Evolutionary conservation across 2,797 vertebrate genomes (phyloP).

Genomic region (Australoheros facetus): DNA sequence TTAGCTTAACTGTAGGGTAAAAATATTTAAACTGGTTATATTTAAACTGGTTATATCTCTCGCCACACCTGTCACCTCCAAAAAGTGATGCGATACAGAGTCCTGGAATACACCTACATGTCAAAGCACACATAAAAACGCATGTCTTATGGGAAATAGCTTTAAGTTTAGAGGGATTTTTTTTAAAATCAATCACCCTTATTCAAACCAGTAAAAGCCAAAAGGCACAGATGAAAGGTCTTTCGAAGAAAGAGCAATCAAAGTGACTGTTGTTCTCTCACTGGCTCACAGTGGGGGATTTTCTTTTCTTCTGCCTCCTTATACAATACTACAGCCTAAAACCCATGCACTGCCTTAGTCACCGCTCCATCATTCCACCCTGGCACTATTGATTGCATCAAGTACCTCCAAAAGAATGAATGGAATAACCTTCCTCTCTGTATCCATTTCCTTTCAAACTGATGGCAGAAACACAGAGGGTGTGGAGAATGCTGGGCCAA

Average conservation of each 20-base stretch:
- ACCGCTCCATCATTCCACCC: conserved; percentile 45
- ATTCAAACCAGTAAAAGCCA: conserved; percentile 45
- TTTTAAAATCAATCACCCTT: conserved; percentile 44
- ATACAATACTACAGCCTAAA: conserved; percentile 42
- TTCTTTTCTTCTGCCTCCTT: conserved; percentile 42
- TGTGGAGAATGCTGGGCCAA: conserved; percentile 7
- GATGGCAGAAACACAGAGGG: conserved; percentile 40
- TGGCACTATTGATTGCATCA: conserved; percentile 67
- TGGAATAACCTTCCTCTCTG: conserved; percentile 52
- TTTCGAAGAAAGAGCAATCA: conserved; percentile 66
- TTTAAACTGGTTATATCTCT: neutral
- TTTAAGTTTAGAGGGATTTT: conserved; percentile 20
- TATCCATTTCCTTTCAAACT: conserved; percentile 50
- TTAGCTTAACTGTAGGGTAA: neutral
- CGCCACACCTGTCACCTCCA: neutral
- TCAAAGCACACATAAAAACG: conserved; percentile 1
- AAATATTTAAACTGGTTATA: neutral
- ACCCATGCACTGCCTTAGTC: conserved; percentile 36
- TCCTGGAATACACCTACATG: neutral
- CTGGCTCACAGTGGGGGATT: conserved; percentile 53
- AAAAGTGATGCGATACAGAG: neutral
- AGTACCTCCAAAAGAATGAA: conserved; percentile 55
- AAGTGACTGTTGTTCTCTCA: conserved; percentile 37
- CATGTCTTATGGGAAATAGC: neutral
- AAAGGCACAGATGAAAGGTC: conserved; percentile 29